Evolutionary conservation across 1,140 invertebrate genomes (phyloP).

Genomic region (Babylonia areolata): DNA sequence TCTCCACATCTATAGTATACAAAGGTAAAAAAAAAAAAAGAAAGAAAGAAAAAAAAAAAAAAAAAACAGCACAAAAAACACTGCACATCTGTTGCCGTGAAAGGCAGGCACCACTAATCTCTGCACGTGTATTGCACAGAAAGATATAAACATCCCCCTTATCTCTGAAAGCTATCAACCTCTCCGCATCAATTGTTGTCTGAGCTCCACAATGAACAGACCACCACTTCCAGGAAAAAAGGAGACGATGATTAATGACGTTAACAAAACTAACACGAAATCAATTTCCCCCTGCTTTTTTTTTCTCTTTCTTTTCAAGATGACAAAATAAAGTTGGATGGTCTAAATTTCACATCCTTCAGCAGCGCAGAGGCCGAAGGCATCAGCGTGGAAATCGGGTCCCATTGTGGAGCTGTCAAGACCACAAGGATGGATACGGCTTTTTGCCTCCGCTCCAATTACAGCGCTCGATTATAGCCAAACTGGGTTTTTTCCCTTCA

Average conservation of each 20-base stretch:
- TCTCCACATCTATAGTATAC: too few species aligned
- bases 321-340: constrained; percentile 9
- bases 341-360: constrained; percentile 17
- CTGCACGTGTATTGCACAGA: too few species aligned
- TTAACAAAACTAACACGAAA: neutral
- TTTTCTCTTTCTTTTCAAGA: neutral
- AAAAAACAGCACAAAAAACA: too few species aligned
- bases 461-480: neutral
- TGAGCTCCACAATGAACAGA: too few species aligned
- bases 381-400: neutral
- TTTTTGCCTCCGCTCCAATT: constrained; percentile 22
- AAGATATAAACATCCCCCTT: too few species aligned
- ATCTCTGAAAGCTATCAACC: too few species aligned
- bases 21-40: too few species aligned
- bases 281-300: constrained; percentile 14
- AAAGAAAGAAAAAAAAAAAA: too few species aligned
- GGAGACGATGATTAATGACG: neutral
- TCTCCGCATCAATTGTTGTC: too few species aligned
- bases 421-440: constrained; percentile 17
- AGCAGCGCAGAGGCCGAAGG: neutral
- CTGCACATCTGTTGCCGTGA: too few species aligned
- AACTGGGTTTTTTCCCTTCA: neutral
- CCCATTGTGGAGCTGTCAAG: constrained; percentile 14
- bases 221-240: too few species aligned
- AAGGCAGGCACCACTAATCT: too few species aligned